Evolutionary conservation across 1,140 invertebrate genomes (phyloP).

Genomic region (Brachionus paranguensis): DNA sequence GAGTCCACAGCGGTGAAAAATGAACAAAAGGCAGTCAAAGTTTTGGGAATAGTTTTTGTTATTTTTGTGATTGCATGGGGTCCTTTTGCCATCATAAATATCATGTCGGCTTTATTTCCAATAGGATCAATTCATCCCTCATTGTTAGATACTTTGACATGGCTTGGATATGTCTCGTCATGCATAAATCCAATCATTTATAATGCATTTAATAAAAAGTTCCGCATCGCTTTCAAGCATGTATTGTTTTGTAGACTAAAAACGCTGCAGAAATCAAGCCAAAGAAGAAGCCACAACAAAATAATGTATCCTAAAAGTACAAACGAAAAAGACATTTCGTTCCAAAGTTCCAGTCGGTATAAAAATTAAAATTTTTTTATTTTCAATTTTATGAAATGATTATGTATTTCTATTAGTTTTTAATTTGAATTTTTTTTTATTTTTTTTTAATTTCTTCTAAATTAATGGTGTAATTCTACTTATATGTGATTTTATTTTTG

Average conservation of each 20-base stretch:
- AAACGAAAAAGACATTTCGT: neutral
- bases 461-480: too few relatives aligned
- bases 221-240: slow-evolving; percentile 3
- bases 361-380: neutral
- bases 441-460: neutral
- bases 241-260: neutral
- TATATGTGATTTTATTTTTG: too few relatives aligned
- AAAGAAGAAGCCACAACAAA: neutral
- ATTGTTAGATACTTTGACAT: neutral
- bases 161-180: slow-evolving; percentile 36
- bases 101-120: neutral
- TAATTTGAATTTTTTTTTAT: neutral
- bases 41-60: slow-evolving; percentile 36
- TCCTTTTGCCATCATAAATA: slow-evolving; percentile 23
- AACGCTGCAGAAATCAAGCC: neutral
- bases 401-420: neutral
- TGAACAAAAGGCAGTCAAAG: slow-evolving; percentile 39
- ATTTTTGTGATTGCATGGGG: slow-evolving; percentile 39
- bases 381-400: neutral
- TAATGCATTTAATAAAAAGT: slow-evolving; percentile 33
- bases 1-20: slow-evolving; percentile 32
- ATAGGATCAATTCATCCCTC: neutral
- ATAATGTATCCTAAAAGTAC: neutral
- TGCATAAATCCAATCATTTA: slow-evolving; percentile 28
- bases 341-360: neutral